Base-by-base conservation (phyloP, 92 coral and sea anemone species). In the Epizoanthus fatuus region DNA sequence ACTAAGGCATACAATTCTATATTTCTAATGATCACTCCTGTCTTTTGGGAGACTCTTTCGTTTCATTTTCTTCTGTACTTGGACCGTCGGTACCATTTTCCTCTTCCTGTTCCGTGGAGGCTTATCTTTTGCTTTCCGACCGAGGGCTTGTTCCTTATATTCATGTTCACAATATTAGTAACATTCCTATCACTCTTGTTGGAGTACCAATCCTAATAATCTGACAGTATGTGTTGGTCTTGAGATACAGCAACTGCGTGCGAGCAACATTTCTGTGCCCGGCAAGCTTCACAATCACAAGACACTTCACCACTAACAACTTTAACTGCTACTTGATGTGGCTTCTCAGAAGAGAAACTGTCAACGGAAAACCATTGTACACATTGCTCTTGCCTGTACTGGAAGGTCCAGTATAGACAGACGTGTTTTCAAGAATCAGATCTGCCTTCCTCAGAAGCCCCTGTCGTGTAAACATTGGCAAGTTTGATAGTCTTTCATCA, bases 241-340 rank as follows among this genome's bases (percentile, higher is more conserved):
- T 81, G 75, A n/a, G 65, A 29, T 12, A 81, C 75, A 64, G 86
- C 86, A n/a, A 81, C 29, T 39, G 86, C 86, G 66, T 81, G 86
- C 17, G 79, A 47, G 37, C 86, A 81, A 16, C 12, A 39, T 54
- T 81, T 81, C 44, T 45, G 81, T 66, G 86, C 86, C 13, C 5
- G 12, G 69, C 80, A 81, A 8, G 67, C 67, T 40, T 65, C 77
- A 25, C 86, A 81, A 44, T 81, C 86, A 69, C 86, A 81, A 35
- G 45, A 11, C 38, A 69, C 81, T 25, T 73, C 81, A 25, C 83
- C 83, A 20, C 8, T 16, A 39, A 42, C 58, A 35, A 63, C 83
- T 47, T 85, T 75, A 44, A 75, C 66, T 1, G 58, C 55, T 54
- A 75, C 78, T 63, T 47, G 66, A 45, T 85, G 74, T 1, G 89